phyloP scores from a whole-genome alignment of 2,888 invertebrate genomes.

The Nomada goodeniana region DNA sequence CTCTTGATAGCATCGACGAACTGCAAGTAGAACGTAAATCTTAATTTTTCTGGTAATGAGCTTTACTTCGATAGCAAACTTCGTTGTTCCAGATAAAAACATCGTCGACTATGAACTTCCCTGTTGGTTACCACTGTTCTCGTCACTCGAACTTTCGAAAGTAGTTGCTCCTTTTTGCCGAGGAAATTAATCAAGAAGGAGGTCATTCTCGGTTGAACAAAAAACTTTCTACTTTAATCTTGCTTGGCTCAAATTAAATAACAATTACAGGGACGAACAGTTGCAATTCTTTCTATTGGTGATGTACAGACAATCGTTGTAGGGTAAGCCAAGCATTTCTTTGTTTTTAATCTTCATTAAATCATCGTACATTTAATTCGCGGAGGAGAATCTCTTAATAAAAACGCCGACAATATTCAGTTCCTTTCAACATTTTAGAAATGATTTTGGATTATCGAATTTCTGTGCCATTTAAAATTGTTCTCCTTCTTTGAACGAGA shows the following conservation, averaged over 20 bases:
- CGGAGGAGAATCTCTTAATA: too few relatives aligned
- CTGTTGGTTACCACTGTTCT: slow-evolving; percentile 16
- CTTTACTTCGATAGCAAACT: slow-evolving; percentile 41
- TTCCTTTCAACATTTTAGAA: too few relatives aligned
- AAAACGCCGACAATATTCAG: too few relatives aligned
- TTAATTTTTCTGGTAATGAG: slow-evolving; percentile 44
- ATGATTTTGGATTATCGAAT: too few relatives aligned
- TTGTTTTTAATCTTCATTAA: too few relatives aligned
- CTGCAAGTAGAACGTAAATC: slow-evolving; percentile 38
- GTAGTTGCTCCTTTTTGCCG: not conserved
- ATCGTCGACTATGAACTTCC: slow-evolving; percentile 17
- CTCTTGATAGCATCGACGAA: slow-evolving; percentile 21
- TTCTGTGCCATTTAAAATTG: too few relatives aligned
- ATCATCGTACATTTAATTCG: too few relatives aligned
- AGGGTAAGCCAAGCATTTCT: too few relatives aligned
- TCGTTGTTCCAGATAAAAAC: not conserved
- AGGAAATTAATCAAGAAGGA: slow-evolving; percentile 4
- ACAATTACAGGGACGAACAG: too few relatives aligned
- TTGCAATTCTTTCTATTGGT: not conserved
- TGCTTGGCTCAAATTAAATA: not conserved
- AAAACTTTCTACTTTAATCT: not conserved
- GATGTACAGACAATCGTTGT: not conserved
- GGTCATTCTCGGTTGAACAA: not conserved
- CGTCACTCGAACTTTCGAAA: slow-evolving; percentile 14
- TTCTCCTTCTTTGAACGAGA: too few relatives aligned